These are phyloP conservation scores for Phortica magna DNA, from an alignment of 2,888 invertebrate genomes.

Conservation along the genomic window DNA sequence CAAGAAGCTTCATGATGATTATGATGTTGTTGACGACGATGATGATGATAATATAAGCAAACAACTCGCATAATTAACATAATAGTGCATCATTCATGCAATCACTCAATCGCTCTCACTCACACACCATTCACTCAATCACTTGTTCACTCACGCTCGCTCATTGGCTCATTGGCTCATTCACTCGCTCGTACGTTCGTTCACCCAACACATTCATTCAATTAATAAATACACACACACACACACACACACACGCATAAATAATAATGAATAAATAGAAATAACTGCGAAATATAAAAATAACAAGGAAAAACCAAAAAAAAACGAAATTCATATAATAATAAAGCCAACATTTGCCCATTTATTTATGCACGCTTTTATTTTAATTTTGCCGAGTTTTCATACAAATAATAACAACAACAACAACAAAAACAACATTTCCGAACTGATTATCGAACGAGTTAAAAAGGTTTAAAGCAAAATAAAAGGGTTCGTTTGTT, in stretches of 20 bases:
- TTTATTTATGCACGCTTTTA: slow-evolving; percentile 26
- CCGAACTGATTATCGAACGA: background rate
- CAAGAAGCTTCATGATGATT: slow-evolving; percentile 47
- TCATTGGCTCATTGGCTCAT: background rate
- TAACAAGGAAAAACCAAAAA: slow-evolving; percentile 6
- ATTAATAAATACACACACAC: background rate
- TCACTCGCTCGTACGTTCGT: background rate
- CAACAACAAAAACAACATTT: background rate
- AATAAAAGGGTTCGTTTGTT: background rate
- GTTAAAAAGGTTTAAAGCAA: background rate
- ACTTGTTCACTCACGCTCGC: background rate
- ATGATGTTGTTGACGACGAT: background rate
- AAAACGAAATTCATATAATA: background rate
- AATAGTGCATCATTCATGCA: slow-evolving; percentile 23
- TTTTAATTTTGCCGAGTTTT: slow-evolving; percentile 18
- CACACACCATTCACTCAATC: background rate
- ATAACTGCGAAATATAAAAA: slow-evolving; percentile 15
- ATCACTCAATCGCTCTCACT: slow-evolving; percentile 7
- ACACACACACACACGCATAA: background rate
- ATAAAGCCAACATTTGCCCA: slow-evolving; percentile 24
- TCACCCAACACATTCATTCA: background rate
- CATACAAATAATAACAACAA: background rate
- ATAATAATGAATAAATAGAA: slow-evolving; percentile 22
- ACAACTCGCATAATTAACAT: slow-evolving; percentile 48
- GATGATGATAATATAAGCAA: slow-evolving; percentile 41